These are phyloP conservation scores for Camponotus fellah DNA, from an alignment of 2,888 invertebrate species.

Conservation along the genomic window DNA sequence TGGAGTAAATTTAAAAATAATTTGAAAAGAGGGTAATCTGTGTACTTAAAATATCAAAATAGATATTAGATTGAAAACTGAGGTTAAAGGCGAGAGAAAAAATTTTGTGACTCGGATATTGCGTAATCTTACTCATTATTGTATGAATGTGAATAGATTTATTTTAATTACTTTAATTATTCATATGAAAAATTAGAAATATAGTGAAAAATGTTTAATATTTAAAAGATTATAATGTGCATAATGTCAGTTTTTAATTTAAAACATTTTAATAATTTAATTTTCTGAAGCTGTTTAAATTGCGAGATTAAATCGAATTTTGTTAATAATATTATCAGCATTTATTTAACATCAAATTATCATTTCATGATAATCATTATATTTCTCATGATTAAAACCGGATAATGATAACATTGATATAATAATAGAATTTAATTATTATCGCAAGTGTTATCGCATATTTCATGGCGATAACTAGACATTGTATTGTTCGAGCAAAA, in stretches of 20 bases:
- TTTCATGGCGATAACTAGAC: not conserved
- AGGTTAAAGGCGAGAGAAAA: too few species aligned
- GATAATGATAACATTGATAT: conserved; percentile 13
- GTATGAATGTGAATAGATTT: not conserved
- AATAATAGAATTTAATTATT: conserved; percentile 8
- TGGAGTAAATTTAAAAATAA: too few species aligned
- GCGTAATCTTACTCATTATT: not conserved
- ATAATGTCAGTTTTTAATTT: not conserved
- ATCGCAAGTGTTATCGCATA: not conserved
- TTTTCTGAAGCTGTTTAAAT: not conserved
- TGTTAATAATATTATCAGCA: too few species aligned
- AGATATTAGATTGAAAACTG: too few species aligned
- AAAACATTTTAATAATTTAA: conserved; percentile 13
- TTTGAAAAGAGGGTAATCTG: too few species aligned
- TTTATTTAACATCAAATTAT: conserved; percentile 15
- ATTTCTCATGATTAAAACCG: not conserved
- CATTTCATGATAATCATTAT: conserved; percentile 12
- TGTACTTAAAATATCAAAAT: too few species aligned
- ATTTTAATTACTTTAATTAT: too few species aligned
- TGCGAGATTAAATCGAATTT: not conserved
- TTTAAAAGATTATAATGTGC: conserved; percentile 28
- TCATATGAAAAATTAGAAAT: not conserved
- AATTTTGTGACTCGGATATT: not conserved
- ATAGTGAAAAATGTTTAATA: not conserved
- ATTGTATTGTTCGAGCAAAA: not conserved